phyloP scores from a whole-genome alignment of 2,797 vertebrate species.

The Labroides dimidiatus region DNA sequence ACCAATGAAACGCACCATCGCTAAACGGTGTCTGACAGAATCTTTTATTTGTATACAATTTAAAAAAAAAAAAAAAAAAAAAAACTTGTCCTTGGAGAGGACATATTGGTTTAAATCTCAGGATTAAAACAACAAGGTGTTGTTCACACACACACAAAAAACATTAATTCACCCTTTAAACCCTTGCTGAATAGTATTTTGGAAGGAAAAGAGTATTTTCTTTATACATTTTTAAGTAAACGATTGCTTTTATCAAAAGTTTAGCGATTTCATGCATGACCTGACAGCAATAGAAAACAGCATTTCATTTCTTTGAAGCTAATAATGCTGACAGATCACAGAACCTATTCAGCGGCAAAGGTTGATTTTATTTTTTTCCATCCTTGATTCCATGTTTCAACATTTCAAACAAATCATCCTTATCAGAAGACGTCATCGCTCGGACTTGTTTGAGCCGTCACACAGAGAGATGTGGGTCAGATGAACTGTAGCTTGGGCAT shows the following conservation, averaged over 20 bases:
- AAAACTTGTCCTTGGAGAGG: conserved; percentile 66
- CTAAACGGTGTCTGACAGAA: conserved; percentile 44
- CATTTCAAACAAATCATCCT: conserved; percentile 42
- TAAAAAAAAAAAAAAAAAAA: conserved; percentile 35
- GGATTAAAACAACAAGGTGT: conserved; percentile 81
- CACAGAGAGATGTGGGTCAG: conserved; percentile 36
- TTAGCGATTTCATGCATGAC: conserved; percentile 79
- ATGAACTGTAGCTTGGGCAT: conserved; percentile 69
- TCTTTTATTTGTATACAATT: conserved; percentile 39
- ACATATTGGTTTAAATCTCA: conserved; percentile 83
- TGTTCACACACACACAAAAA: conserved; percentile 73
- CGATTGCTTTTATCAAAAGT: conserved; percentile 73
- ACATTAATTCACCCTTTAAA: conserved; percentile 79
- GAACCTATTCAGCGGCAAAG: conserved; percentile 10
- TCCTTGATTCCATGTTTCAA: conserved; percentile 38
- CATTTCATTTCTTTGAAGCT: conserved; percentile 52
- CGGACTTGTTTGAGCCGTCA: conserved; percentile 20
- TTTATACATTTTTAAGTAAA: conserved; percentile 75
- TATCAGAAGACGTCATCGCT: conserved; percentile 13
- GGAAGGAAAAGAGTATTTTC: conserved; percentile 77
- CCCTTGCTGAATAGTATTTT: conserved; percentile 75
- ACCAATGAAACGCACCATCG: conserved; percentile 38
- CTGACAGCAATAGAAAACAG: conserved; percentile 77
- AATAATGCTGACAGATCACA: conserved; percentile 20
- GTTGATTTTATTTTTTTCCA: not conserved